These are phyloP conservation scores for Buphagus erythrorhynchus DNA, from an alignment of 2,797 vertebrate species.

Conservation along the genomic window DNA sequence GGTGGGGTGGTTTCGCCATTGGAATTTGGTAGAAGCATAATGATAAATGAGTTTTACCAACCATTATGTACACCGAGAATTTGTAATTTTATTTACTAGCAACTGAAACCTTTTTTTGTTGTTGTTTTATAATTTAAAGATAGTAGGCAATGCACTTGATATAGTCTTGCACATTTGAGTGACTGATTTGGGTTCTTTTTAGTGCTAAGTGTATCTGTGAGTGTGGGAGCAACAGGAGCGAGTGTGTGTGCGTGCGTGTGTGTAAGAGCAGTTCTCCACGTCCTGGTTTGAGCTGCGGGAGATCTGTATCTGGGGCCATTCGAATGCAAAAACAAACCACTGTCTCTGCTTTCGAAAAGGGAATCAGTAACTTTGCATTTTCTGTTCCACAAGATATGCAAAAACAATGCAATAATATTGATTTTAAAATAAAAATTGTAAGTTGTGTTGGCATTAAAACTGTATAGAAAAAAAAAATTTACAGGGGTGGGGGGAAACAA, in stretches of 20 bases:
- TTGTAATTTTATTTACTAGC: constrained; percentile 71
- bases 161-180: constrained; percentile 70
- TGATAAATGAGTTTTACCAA: constrained; percentile 61
- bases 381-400: constrained; percentile 98
- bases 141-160: constrained; percentile 73
- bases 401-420: constrained; percentile 99
- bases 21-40: constrained; percentile 60
- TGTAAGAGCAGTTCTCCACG: constrained; percentile 58
- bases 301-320: constrained; percentile 66
- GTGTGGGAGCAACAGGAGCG: constrained; percentile 56
- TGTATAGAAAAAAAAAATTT: constrained; percentile 79
- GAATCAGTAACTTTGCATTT: constrained; percentile 83
- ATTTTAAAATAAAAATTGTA: constrained; percentile 86
- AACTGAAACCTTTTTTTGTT: constrained; percentile 59
- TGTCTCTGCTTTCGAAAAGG: constrained; percentile 79
- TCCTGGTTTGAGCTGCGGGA: constrained; percentile 53
- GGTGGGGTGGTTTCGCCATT: not conserved
- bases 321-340: constrained; percentile 77
- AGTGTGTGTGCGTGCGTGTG: not conserved
- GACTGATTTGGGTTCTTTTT: constrained; percentile 66
- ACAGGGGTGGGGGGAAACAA: not conserved
- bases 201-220: constrained; percentile 29
- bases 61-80: constrained; percentile 64
- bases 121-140: constrained; percentile 74
- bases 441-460: constrained; percentile 82